These are phyloP conservation scores for Galemys pyrenaicus DNA, from an alignment of 2,113 vertebrate genomes.

Conservation along the genomic window DNA sequence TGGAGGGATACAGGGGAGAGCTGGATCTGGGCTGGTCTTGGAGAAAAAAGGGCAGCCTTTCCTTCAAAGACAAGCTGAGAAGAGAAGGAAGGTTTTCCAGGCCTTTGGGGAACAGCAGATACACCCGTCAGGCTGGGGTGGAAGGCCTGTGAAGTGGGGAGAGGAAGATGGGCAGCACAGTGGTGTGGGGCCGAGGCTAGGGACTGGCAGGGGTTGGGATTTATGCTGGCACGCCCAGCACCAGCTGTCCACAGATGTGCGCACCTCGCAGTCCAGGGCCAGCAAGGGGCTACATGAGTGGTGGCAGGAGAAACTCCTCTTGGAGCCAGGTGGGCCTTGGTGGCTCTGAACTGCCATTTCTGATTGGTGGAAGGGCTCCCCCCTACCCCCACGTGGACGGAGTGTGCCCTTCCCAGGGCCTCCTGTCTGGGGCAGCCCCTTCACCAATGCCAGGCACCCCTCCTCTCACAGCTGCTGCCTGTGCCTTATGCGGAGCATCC, in stretches of 20 bases:
- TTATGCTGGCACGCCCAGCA: background rate
- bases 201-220: background rate
- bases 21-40: background rate
- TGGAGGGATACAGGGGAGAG: background rate
- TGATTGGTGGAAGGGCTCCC: background rate
- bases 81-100: background rate
- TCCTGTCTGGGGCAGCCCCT: background rate
- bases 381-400: background rate
- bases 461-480: background rate
- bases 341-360: background rate
- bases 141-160: accelerated
- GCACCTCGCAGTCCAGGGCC: background rate
- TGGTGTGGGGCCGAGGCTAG: background rate
- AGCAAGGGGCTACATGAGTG: background rate
- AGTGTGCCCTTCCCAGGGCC: too few species aligned
- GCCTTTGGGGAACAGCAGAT: background rate
- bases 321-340: background rate
- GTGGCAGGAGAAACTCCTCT: background rate
- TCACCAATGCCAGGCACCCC: background rate
- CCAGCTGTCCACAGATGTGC: background rate
- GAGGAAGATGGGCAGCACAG: background rate
- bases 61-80: background rate
- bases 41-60: background rate
- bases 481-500: background rate
- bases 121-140: background rate